A percentile compares a stretch with the other conserved stretches of the same genome.
phyloP scores from a whole-genome alignment of 1,140 invertebrate species.

The Pantala flavescens region DNA sequence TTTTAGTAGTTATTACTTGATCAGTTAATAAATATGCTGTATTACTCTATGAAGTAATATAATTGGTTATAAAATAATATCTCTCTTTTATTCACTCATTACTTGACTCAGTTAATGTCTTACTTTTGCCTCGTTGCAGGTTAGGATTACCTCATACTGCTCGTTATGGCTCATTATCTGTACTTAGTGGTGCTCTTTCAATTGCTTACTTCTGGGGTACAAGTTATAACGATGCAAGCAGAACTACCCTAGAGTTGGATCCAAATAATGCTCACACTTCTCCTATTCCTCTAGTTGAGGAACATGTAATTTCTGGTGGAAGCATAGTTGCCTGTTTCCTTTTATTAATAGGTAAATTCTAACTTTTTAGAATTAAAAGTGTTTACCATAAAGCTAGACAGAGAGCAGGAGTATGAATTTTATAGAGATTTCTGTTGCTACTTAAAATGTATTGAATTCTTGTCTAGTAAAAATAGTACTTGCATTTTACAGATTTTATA shows the following conservation, averaged over 20 bases:
- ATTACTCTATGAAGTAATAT: no score
- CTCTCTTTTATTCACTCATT: no score
- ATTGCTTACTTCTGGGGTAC: constrained; percentile 15
- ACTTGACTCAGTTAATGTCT: background rate
- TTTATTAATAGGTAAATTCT: constrained; percentile 23
- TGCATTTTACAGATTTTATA: no score
- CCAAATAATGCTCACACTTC: background rate
- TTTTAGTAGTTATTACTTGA: no score
- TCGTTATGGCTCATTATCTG: constrained; percentile 23
- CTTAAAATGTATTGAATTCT: no score
- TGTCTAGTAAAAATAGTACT: no score
- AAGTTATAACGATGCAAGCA: constrained; percentile 13
- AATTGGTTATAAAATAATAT: no score
- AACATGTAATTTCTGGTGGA: constrained; percentile 18
- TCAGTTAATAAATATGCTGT: no score
- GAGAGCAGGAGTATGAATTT: no score
- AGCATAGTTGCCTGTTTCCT: constrained; percentile 23
- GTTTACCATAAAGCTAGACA: no score
- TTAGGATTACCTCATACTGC: constrained; percentile 23
- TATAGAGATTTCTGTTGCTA: no score
- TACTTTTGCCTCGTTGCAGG: constrained; percentile 17
- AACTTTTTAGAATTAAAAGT: background rate
- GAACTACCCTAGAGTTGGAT: background rate
- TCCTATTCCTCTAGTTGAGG: background rate
- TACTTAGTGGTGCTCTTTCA: constrained; percentile 21